Evolutionary conservation across 2,888 invertebrate genomes (phyloP).

Genomic region (Odontocolon sp.): DNA sequence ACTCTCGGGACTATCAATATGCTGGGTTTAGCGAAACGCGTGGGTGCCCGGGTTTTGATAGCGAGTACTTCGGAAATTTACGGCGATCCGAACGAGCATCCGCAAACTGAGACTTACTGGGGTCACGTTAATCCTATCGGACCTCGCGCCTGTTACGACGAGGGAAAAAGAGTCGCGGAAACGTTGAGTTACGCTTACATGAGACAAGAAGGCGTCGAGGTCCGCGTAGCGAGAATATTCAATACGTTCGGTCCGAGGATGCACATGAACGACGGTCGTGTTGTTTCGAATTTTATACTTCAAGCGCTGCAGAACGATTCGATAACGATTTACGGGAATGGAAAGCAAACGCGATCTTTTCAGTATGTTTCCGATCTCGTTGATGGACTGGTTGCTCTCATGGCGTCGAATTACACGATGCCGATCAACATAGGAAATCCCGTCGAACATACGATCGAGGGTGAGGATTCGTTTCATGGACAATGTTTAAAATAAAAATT

Average conservation of each 20-base stretch:
- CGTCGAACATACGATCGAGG: slow-evolving; percentile 97
- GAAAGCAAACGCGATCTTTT: slow-evolving; percentile 96
- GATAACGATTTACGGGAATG: slow-evolving; percentile 95
- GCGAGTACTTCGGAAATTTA: slow-evolving; percentile 99
- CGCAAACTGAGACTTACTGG: slow-evolving; percentile 99
- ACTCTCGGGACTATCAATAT: slow-evolving; percentile 98
- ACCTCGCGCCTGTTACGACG: slow-evolving; percentile 98
- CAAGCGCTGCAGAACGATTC: slow-evolving; percentile 97
- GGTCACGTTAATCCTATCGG: slow-evolving; percentile 99
- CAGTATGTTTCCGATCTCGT: slow-evolving; percentile 99
- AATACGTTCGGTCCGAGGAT: slow-evolving; percentile 99
- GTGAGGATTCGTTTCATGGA: slow-evolving; percentile 80
- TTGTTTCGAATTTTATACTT: slow-evolving; percentile 99
- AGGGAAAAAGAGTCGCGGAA: slow-evolving; percentile 99
- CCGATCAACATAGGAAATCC: slow-evolving; percentile 99
- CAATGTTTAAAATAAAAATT: background rate
- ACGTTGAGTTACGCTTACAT: slow-evolving; percentile 98
- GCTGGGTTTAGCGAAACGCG: slow-evolving; percentile 94
- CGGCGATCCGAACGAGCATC: slow-evolving; percentile 99
- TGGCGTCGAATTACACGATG: slow-evolving; percentile 95
- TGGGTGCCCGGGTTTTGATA: slow-evolving; percentile 95
- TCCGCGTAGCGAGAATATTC: slow-evolving; percentile 98
- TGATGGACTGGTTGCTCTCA: slow-evolving; percentile 94
- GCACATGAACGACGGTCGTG: slow-evolving; percentile 99
- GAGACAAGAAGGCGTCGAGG: slow-evolving; percentile 97